phyloP scores from a whole-genome alignment of 2,113 vertebrate genomes.

The Labrus mixtus region DNA sequence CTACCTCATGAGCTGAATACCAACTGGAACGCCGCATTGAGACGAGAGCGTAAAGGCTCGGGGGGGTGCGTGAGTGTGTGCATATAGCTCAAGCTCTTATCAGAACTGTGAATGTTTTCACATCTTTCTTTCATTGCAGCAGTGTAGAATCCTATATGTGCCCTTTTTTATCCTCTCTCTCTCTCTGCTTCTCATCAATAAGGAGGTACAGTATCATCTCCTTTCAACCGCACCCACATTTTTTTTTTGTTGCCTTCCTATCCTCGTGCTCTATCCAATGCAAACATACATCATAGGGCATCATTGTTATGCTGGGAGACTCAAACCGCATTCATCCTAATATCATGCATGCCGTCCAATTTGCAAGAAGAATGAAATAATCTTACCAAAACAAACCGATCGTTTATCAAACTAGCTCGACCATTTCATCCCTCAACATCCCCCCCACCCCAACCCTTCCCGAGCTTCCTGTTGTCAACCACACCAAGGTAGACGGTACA shows the following conservation, averaged over 20 bases:
- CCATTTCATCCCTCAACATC: neutral
- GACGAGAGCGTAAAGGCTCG: neutral
- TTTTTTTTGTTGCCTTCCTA: neutral
- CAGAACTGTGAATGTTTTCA: slow-evolving; percentile 25
- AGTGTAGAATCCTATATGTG: slow-evolving; percentile 1
- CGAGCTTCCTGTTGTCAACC: slow-evolving; percentile 10
- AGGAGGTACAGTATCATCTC: slow-evolving; percentile 15
- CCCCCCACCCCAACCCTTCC: neutral
- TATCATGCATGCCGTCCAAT: slow-evolving; percentile 68
- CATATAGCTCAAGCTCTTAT: slow-evolving; percentile 34
- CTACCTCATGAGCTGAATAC: slow-evolving; percentile 67
- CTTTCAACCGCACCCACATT: slow-evolving; percentile 13
- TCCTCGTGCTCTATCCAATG: neutral
- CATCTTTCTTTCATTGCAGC: slow-evolving; percentile 36
- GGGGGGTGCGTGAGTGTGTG: neutral
- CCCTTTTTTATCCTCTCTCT: neutral
- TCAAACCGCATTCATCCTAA: slow-evolving; percentile 68
- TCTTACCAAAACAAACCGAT: slow-evolving; percentile 65
- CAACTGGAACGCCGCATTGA: slow-evolving; percentile 47
- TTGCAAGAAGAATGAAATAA: slow-evolving; percentile 77
- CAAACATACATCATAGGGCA: slow-evolving; percentile 60
- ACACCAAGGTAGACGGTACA: slow-evolving; percentile 19
- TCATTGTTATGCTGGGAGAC: slow-evolving; percentile 53
- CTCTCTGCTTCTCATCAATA: slow-evolving; percentile 21
- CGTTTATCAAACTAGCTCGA: slow-evolving; percentile 66